Conservation (phyloP, 2,888 invertebrate genomes). For the Autographa gamma region DNA sequence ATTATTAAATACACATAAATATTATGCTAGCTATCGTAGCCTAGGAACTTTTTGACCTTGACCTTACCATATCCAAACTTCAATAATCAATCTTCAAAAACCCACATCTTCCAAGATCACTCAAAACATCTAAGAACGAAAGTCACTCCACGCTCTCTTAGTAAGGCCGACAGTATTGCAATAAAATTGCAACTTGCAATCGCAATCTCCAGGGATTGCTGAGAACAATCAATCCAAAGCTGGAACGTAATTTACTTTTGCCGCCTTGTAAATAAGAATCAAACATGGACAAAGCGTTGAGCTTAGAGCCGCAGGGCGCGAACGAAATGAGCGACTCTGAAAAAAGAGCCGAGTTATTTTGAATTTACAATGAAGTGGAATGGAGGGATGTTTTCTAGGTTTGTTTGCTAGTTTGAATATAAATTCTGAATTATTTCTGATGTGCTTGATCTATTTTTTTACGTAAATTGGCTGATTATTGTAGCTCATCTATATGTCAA, state of each 20-base stretch:
- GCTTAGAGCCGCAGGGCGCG: constrained; percentile 44
- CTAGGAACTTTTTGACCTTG: not conserved
- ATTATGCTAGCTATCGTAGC: too few relatives aligned
- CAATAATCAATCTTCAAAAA: not conserved
- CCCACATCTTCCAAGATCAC: not conserved
- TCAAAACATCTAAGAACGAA: not conserved
- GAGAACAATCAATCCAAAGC: constrained; percentile 79
- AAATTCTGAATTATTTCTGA: not conserved
- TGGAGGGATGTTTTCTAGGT: constrained; percentile 8
- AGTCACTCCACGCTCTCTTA: constrained; percentile 13
- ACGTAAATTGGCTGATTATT: not conserved
- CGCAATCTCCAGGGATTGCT: constrained; percentile 71
- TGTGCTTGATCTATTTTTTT: not conserved
- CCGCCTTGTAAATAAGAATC: constrained; percentile 80
- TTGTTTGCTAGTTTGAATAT: not conserved
- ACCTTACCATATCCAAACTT: not conserved
- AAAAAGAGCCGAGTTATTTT: constrained; percentile 42
- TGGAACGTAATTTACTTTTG: constrained; percentile 80
- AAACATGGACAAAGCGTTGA: constrained; percentile 66
- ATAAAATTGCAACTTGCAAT: constrained; percentile 76
- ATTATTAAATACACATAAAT: too few relatives aligned
- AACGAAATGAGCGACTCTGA: constrained; percentile 46
- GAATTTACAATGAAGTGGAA: constrained; percentile 33
- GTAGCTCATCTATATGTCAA: not conserved
- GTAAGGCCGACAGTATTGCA: constrained; percentile 59